Conservation (phyloP, 2,888 invertebrate species). For the Drosophila neonasuta region DNA sequence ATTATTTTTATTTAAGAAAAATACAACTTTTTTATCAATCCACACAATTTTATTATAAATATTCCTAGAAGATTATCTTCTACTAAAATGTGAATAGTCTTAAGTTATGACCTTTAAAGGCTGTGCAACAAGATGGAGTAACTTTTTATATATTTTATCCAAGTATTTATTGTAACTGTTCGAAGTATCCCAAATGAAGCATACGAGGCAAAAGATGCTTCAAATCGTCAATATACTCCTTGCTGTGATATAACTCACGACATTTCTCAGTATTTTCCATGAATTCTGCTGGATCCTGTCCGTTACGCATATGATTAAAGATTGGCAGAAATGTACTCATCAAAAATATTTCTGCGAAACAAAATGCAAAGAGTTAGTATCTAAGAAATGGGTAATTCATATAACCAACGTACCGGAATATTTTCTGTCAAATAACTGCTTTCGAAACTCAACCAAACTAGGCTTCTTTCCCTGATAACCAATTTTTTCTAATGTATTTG, state of each 20-base stretch:
- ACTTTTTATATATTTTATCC: not conserved
- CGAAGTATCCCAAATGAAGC: constrained; percentile 60
- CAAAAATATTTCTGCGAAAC: constrained; percentile 33
- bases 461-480: constrained; percentile 57
- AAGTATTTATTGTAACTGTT: constrained; percentile 19
- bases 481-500: constrained; percentile 52
- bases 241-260: not conserved
- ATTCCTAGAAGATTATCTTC: too few species aligned
- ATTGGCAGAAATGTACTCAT: constrained; percentile 32
- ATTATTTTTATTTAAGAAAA: too few species aligned
- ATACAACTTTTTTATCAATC: too few species aligned
- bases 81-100: too few species aligned
- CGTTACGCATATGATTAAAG: constrained; percentile 3
- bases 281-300: not conserved
- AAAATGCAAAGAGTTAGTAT: not conserved
- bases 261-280: not conserved
- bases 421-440: constrained; percentile 46
- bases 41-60: too few species aligned
- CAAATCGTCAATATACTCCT: constrained; percentile 28
- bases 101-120: too few species aligned
- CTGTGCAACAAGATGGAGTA: too few species aligned
- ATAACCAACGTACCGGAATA: constrained; percentile 46
- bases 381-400: not conserved
- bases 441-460: constrained; percentile 46
- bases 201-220: constrained; percentile 45